phyloP scores from a whole-genome alignment of 2,113 vertebrate species.

The Labrus mixtus region DNA sequence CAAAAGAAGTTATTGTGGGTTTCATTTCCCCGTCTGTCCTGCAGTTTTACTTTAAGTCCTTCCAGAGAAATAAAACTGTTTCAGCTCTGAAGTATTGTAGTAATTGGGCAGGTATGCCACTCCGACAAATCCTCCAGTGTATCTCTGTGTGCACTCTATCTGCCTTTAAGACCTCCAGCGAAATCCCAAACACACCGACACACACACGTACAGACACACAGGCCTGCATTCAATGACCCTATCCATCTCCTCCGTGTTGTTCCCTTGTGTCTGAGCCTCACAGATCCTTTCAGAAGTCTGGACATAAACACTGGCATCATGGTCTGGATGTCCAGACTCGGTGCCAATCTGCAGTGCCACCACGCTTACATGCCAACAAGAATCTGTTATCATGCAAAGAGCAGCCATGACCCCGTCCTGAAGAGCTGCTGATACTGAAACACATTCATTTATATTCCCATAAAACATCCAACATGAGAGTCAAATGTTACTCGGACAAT shows the following conservation, averaged over 20 bases:
- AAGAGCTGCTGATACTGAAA: conserved; percentile 39
- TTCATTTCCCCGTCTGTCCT: conserved; percentile 25
- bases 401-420: conserved; percentile 34
- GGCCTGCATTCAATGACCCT: neutral
- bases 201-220: neutral
- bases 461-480: conserved; percentile 15
- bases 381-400: conserved; percentile 48
- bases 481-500: conserved; percentile 12
- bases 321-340: conserved; percentile 19
- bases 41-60: conserved; percentile 15
- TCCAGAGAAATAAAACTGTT: conserved; percentile 19
- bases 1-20: conserved; percentile 27
- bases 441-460: conserved; percentile 12
- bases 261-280: conserved; percentile 7
- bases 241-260: conserved; percentile 1
- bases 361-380: conserved; percentile 11
- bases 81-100: neutral
- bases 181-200: neutral
- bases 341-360: conserved; percentile 10
- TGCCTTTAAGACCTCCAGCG: neutral
- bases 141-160: neutral
- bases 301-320: conserved; percentile 29
- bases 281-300: conserved; percentile 30
- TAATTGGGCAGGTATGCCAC: neutral
- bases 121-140: neutral